phyloP scores from a whole-genome alignment of 2,797 vertebrate genomes.

The Cyclopterus lumpus region DNA sequence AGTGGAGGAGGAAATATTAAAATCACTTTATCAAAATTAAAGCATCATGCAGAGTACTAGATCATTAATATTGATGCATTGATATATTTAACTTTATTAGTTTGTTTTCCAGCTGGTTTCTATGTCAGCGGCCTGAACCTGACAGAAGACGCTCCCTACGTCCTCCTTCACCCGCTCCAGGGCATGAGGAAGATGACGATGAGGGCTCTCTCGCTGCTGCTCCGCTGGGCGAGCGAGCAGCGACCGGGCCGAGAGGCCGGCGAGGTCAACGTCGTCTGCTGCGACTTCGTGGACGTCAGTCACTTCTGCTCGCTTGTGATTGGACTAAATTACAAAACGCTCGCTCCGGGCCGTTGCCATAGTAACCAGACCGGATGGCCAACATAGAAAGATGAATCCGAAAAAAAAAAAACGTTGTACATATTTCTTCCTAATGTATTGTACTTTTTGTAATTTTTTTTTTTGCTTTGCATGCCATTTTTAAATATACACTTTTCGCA shows the following conservation, averaged over 20 bases:
- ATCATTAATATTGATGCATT: neutral
- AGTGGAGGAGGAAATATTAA: neutral
- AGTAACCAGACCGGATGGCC: neutral
- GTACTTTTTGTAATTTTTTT: neutral
- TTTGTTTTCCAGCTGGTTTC: constrained; percentile 68
- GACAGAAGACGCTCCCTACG: constrained; percentile 73
- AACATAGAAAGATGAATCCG: neutral
- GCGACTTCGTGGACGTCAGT: constrained; percentile 76
- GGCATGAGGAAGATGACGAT: constrained; percentile 75
- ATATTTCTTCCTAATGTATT: neutral
- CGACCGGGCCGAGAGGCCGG: constrained; percentile 43
- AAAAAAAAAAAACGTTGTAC: neutral
- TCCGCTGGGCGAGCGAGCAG: constrained; percentile 77
- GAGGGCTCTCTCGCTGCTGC: constrained; percentile 61
- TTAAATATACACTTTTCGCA: neutral
- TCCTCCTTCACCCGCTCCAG: constrained; percentile 76
- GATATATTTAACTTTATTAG: neutral
- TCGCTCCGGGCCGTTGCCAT: neutral
- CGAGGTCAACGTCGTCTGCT: constrained; percentile 80
- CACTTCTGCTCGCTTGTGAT: constrained; percentile 78
- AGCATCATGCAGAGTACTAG: neutral
- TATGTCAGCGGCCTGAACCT: constrained; percentile 83
- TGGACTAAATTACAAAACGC: constrained; percentile 71
- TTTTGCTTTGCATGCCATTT: neutral
- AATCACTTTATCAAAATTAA: neutral